Conservation (phyloP, 2,113 vertebrate genomes). For the Dendrocopos noguchii region DNA sequence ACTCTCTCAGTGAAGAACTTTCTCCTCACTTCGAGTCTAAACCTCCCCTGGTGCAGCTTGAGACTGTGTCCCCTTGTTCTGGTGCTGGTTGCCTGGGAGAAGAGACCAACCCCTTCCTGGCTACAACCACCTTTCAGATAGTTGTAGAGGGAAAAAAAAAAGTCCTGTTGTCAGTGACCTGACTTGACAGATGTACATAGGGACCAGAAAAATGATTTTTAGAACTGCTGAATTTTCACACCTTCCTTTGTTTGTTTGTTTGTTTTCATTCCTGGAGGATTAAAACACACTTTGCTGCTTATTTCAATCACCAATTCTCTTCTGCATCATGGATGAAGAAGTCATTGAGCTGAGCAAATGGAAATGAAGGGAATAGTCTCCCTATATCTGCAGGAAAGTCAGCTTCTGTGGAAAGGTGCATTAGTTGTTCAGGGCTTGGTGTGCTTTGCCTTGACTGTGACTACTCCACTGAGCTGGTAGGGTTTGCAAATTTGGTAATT, state of each 20-base stretch:
- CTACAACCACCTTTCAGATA: too few species aligned
- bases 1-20: too few species aligned
- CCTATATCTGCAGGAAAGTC: background rate
- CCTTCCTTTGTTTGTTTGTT: background rate
- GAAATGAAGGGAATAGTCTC: background rate
- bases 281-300: background rate
- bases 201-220: background rate
- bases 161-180: background rate
- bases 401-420: background rate
- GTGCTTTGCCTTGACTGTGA: background rate
- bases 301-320: background rate
- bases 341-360: background rate
- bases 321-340: background rate
- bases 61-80: too few species aligned
- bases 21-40: too few species aligned
- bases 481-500: background rate
- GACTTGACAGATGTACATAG: background rate
- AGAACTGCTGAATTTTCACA: background rate
- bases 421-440: background rate
- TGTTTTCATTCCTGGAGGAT: background rate
- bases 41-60: too few species aligned
- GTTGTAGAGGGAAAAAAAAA: too few species aligned
- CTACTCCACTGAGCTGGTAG: background rate
- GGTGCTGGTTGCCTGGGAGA: too few species aligned
- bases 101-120: too few species aligned